A percentile compares a stretch with the other conserved stretches of the same genome.
Evolutionary conservation across 1,140 invertebrate genomes (phyloP).

Genomic region (Lineus longissimus): DNA sequence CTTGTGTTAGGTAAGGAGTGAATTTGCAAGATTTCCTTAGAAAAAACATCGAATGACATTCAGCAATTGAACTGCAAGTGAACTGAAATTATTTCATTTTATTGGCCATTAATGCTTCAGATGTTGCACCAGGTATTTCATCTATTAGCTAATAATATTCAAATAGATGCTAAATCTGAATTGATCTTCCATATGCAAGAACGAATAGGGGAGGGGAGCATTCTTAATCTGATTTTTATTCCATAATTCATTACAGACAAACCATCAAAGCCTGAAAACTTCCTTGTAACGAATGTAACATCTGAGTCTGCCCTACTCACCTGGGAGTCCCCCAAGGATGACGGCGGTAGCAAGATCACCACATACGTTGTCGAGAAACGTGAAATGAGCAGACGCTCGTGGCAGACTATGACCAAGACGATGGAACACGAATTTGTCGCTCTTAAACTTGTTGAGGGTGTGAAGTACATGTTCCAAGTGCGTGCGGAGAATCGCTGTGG

Average conservation of each 20-base stretch:
- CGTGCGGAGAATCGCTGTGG: slow-evolving; percentile 92
- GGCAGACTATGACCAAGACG: slow-evolving; percentile 86
- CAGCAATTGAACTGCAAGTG: too few relatives aligned
- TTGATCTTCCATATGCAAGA: too few relatives aligned
- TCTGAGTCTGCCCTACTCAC: slow-evolving; percentile 79
- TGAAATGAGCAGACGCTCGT: slow-evolving; percentile 59
- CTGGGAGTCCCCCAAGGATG: slow-evolving; percentile 83
- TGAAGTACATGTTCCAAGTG: slow-evolving; percentile 90
- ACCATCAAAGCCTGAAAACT: slow-evolving; percentile 32
- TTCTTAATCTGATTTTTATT: too few relatives aligned
- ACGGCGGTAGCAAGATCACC: slow-evolving; percentile 73
- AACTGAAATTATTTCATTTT: not conserved
- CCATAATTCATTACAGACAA: slow-evolving; percentile 32
- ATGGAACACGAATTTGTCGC: slow-evolving; percentile 66
- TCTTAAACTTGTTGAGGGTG: slow-evolving; percentile 81
- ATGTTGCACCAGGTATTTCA: too few relatives aligned
- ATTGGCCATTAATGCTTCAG: not conserved
- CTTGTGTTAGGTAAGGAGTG: slow-evolving; percentile 77
- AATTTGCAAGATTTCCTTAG: not conserved
- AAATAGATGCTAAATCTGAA: too few relatives aligned
- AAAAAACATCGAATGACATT: too few relatives aligned
- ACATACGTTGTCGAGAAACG: slow-evolving; percentile 69
- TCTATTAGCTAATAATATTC: too few relatives aligned
- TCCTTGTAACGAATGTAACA: slow-evolving; percentile 53
- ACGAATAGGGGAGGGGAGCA: too few relatives aligned